Evolutionary conservation across 2,113 vertebrate species (phyloP).

Genomic region (Dicerorhinus sumatrensis): DNA sequence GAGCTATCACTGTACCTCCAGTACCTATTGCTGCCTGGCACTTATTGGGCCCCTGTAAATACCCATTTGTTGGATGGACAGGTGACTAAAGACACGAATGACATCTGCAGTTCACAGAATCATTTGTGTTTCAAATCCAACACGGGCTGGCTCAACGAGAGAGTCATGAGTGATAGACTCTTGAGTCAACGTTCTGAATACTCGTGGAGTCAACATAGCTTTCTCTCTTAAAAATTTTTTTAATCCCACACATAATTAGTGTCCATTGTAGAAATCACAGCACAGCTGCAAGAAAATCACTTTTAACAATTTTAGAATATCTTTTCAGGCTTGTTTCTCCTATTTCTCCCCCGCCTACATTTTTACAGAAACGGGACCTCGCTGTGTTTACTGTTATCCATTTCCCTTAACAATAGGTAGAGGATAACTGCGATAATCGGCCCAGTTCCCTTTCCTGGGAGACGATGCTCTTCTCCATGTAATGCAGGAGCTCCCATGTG

Average conservation of each 20-base stretch:
- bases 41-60: neutral
- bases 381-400: neutral
- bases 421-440: neutral
- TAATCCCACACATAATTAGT: neutral
- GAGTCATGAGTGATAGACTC: fast-evolving
- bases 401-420: neutral
- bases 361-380: neutral
- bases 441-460: neutral
- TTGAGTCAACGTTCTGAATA: neutral
- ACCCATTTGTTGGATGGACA: neutral
- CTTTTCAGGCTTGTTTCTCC: neutral
- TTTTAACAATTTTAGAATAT: neutral
- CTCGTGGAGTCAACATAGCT: neutral
- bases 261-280: neutral
- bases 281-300: neutral
- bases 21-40: neutral
- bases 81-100: neutral
- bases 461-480: neutral
- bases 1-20: neutral
- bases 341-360: neutral
- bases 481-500: neutral
- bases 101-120: neutral
- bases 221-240: neutral
- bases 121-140: neutral
- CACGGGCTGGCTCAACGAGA: neutral